Evolutionary conservation across 2,113 vertebrate genomes (phyloP), one percentile per base, ranked within the genome.

Genomic region (Lycaon pictus): DNA sequence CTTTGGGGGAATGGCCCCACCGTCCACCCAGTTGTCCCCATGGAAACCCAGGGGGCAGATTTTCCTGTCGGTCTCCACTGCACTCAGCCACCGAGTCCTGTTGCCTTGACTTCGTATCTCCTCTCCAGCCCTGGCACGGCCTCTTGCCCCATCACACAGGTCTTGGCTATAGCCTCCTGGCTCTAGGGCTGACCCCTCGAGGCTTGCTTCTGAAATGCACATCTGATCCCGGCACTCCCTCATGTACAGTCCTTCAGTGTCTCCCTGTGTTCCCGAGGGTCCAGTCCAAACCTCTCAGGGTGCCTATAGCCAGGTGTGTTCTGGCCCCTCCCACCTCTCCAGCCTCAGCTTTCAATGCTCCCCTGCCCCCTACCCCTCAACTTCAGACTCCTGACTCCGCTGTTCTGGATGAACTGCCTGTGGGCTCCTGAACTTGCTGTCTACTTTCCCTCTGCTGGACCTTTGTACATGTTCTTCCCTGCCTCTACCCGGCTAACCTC

Each of bases 141-240:
- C n/a, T 76, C 71, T 69, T 69, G 90, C 77, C 8, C 37, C 48
- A 6, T 58, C 62, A 9, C 19, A 1, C 51, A 25, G 56, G 12
- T 58, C 58, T 25, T 2, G 51, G 79, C 35, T 1, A 4, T 0
- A 0, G 48, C 58, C 63, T 72, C n/a, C 11, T 5, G 17, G 10
- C n/a, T 48, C 51, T 20, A 2, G 29, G 2, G 37, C 35, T 9
- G 29, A 17, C 55, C 27, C 29, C 53, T 48, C 2, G 5, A 5
- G 19, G 5, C 23, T 53, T 3, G 3, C 56, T 60, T 63, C 76
- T 80, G 53, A 67, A 72, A 60, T 19, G 27, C 53, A 56, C 22
- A 2, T 22, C 58, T 62, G 51, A 32, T 32, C 65, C 65, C 29
- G 4, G 27, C 15, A 3, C 60, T 53, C 55, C 19, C 43, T 94